Evolutionary conservation across 2,888 invertebrate genomes (phyloP).

Genomic region (Cacoxenus indagator): DNA sequence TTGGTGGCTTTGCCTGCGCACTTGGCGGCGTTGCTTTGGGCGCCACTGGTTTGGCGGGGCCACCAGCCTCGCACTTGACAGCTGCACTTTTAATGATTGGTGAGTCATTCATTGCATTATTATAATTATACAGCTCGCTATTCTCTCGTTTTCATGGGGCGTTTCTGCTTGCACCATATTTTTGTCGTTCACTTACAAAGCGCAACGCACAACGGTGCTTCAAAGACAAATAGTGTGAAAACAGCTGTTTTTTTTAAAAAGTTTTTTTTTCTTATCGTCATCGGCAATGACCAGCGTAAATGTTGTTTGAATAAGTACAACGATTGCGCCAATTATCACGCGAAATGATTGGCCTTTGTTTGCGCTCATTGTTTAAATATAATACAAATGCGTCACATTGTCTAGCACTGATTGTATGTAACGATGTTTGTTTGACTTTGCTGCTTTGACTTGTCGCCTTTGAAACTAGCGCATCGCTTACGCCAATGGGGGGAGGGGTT

Average conservation of each 20-base stretch:
- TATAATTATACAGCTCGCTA: neutral
- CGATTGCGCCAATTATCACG: conserved; percentile 11
- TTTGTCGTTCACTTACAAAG: neutral
- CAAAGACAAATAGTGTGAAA: neutral
- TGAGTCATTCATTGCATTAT: conserved; percentile 49
- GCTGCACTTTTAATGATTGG: conserved; percentile 71
- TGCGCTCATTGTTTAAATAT: neutral
- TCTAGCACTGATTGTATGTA: neutral
- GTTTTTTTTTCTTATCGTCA: neutral
- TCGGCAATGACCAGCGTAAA: neutral
- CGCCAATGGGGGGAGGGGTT: neutral
- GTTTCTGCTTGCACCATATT: neutral
- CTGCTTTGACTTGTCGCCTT: neutral
- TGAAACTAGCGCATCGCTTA: neutral
- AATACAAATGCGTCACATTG: neutral
- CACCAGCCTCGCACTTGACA: conserved; percentile 70
- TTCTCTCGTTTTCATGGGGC: neutral
- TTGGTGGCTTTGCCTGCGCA: conserved; percentile 71
- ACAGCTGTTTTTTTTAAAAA: neutral
- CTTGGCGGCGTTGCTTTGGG: conserved; percentile 70
- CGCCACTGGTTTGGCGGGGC: conserved; percentile 70
- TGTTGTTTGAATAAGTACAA: conserved; percentile 13
- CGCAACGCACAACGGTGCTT: neutral
- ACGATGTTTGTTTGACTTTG: neutral
- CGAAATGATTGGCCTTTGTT: conserved; percentile 1